These are phyloP conservation scores for Hydrotaea diabolus DNA, from an alignment of 2,888 invertebrate genomes.

Conservation along the genomic window DNA sequence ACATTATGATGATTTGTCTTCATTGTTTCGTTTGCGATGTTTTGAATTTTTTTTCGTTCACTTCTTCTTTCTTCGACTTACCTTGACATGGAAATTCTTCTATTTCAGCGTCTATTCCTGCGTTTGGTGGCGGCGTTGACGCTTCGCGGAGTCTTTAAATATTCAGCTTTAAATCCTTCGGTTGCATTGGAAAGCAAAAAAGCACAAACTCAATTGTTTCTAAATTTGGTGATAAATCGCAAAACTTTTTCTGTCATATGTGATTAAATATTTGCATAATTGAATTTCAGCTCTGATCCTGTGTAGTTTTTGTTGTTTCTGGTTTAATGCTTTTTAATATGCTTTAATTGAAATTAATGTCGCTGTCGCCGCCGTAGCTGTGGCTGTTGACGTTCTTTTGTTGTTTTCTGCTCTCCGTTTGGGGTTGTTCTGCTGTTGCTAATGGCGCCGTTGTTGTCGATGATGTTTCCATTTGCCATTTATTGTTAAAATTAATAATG, in stretches of 20 bases:
- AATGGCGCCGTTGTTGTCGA: slow-evolving; percentile 16
- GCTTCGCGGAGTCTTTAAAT: slow-evolving; percentile 15
- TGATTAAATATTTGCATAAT: slow-evolving; percentile 44
- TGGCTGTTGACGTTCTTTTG: slow-evolving; percentile 62
- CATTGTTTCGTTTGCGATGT: not conserved
- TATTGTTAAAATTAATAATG: slow-evolving; percentile 34
- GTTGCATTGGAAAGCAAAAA: slow-evolving; percentile 53
- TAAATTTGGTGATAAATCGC: slow-evolving; percentile 73
- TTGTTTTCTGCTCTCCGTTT: slow-evolving; percentile 72
- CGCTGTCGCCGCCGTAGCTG: slow-evolving; percentile 34
- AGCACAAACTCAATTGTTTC: slow-evolving; percentile 10
- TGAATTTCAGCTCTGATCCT: slow-evolving; percentile 47
- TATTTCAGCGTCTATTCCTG: slow-evolving; percentile 25
- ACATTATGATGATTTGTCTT: slow-evolving; percentile 6
- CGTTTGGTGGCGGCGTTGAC: slow-evolving; percentile 6
- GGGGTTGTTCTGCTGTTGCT: slow-evolving; percentile 47
- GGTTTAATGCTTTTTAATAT: slow-evolving; percentile 34
- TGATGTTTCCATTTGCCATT: slow-evolving; percentile 35
- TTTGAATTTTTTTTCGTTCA: not conserved
- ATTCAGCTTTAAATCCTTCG: slow-evolving; percentile 70
- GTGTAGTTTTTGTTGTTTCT: slow-evolving; percentile 30
- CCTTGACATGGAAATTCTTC: slow-evolving; percentile 54
- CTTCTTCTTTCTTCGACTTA: slow-evolving; percentile 45
- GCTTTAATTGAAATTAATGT: slow-evolving; percentile 64
- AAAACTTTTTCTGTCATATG: slow-evolving; percentile 75